A percentile compares a stretch with the other conserved stretches of the same genome.
Evolutionary conservation across 2,797 vertebrate genomes (phyloP).

Genomic region (Sebastes cheni): DNA sequence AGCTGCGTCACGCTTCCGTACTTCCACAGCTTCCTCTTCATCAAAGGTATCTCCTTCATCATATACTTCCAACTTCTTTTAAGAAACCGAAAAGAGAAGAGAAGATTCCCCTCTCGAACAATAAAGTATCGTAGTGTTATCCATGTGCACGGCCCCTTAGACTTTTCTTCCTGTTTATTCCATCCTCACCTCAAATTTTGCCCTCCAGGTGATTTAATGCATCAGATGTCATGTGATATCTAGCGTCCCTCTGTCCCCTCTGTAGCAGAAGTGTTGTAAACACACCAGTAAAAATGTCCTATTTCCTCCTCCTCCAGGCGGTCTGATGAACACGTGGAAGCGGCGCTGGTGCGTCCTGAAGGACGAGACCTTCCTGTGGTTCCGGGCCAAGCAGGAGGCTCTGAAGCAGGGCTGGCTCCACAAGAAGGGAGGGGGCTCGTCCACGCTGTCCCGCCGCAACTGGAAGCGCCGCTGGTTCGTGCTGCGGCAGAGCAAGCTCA

Average conservation of each 20-base stretch:
- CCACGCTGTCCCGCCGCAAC: constrained; percentile 94
- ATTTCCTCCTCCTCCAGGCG: constrained; percentile 77
- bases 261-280: not conserved
- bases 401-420: constrained; percentile 98
- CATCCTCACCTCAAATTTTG: not conserved
- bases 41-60: constrained; percentile 87
- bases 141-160: too few relatives aligned
- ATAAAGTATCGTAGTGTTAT: not conserved
- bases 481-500: constrained; percentile 92
- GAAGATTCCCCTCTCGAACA: too few relatives aligned
- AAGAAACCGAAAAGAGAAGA: not conserved
- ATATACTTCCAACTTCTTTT: not conserved
- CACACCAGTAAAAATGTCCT: not conserved
- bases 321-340: constrained; percentile 96
- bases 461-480: constrained; percentile 99
- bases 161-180: too few relatives aligned
- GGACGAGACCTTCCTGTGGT: constrained; percentile 98
- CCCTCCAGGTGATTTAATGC: not conserved
- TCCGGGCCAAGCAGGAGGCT: constrained; percentile 96
- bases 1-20: constrained; percentile 96
- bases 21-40: constrained; percentile 96
- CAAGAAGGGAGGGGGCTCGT: constrained; percentile 96
- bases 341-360: constrained; percentile 97
- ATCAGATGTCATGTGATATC: not conserved
- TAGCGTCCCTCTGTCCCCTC: not conserved